Evolutionary conservation across 2,113 vertebrate species (phyloP).

Genomic region (Arenaria interpres): DNA sequence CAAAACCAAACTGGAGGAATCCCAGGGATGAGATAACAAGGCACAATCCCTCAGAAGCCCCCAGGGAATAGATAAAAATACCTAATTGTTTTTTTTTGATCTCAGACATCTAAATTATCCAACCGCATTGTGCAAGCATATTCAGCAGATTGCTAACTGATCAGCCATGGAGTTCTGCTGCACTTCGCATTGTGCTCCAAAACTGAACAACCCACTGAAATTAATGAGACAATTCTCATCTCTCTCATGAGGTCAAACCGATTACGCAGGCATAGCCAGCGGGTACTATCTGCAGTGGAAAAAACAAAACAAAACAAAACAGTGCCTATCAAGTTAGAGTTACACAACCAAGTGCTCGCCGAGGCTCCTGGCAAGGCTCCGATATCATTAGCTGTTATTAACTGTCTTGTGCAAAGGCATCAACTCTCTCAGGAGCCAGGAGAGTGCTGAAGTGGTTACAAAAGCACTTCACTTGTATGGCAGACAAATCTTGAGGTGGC

Average conservation of each 20-base stretch:
- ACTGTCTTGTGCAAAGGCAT: constrained; percentile 21
- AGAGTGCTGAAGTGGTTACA: constrained; percentile 6
- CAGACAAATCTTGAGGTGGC: not conserved
- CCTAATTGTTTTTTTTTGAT: not conserved
- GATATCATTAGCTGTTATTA: constrained; percentile 7
- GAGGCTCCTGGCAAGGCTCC: not conserved
- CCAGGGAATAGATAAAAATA: constrained; percentile 24
- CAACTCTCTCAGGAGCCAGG: not conserved
- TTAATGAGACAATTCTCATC: constrained; percentile 23
- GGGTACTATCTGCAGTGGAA: constrained; percentile 5
- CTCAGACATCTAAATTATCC: not conserved
- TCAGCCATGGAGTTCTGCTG: not conserved
- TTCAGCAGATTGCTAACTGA: constrained; percentile 11
- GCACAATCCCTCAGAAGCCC: not conserved
- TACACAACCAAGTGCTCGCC: not conserved
- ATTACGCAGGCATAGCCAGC: not conserved
- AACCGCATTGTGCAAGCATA: not conserved
- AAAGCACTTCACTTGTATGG: not conserved
- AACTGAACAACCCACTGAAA: not conserved
- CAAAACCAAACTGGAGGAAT: not conserved
- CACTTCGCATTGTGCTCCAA: constrained; percentile 15
- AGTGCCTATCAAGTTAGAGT: not conserved
- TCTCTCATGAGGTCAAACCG: constrained; percentile 32
- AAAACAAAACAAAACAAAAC: constrained; percentile 46
- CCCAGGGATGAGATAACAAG: not conserved